Percentiles rank a stretch among this genome's conserved stretches.
Evolutionary conservation across 92 coral and sea anemone genomes (phyloP).

Genomic region (Pocillopora grandis): DNA sequence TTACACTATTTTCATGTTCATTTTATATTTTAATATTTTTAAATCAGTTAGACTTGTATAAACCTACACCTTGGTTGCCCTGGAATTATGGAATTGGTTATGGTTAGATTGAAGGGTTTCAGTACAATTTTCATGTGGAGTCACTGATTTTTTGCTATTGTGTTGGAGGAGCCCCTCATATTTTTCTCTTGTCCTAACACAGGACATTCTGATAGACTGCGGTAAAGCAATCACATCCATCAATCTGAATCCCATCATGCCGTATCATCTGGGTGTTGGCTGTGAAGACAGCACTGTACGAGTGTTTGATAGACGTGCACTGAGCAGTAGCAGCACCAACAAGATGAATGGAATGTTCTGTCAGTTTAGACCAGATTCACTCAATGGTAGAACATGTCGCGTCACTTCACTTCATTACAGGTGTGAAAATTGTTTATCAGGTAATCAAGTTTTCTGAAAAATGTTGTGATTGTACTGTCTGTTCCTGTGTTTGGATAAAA

Average conservation of each 20-base stretch:
- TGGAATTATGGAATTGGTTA: too few relatives aligned
- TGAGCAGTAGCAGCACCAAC: slow-evolving; percentile 71
- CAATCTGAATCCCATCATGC: slow-evolving; percentile 87
- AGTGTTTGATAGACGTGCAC: slow-evolving; percentile 89
- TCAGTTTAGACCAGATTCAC: slow-evolving; percentile 91
- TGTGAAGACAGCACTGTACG: slow-evolving; percentile 95
- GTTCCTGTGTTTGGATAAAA: too few relatives aligned
- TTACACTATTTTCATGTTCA: too few relatives aligned
- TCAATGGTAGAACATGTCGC: slow-evolving; percentile 81
- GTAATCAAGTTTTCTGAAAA: too few relatives aligned
- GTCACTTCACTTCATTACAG: slow-evolving; percentile 91
- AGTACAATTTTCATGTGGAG: background rate
- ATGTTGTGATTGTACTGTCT: too few relatives aligned
- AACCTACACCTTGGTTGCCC: too few relatives aligned
- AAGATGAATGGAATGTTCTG: slow-evolving; percentile 83
- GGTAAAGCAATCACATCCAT: slow-evolving; percentile 95
- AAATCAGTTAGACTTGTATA: too few relatives aligned
- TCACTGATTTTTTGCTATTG: background rate
- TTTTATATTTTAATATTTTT: too few relatives aligned
- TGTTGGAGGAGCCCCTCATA: background rate
- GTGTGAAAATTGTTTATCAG: slow-evolving; percentile 37
- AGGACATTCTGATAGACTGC: slow-evolving; percentile 93
- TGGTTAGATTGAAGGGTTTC: background rate
- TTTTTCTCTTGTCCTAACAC: background rate
- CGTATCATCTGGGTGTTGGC: slow-evolving; percentile 88